These are phyloP conservation scores for Brachirus orientalis DNA, from an alignment of 2,113 vertebrate genomes.

Conservation along the genomic window DNA sequence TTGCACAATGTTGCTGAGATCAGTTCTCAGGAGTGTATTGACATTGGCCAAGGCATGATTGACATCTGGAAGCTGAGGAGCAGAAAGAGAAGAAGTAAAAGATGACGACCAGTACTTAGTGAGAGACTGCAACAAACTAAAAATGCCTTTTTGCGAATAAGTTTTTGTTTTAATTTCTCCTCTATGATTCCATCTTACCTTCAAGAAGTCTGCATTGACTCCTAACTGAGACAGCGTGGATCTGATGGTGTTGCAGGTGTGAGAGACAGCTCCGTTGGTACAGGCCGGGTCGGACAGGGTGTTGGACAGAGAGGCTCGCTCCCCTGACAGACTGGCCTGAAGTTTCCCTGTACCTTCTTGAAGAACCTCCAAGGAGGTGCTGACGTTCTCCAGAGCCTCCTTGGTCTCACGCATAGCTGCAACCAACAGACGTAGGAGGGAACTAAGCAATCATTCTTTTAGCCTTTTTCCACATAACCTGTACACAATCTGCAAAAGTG, in stretches of 20 bases:
- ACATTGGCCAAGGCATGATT: conserved; percentile 81
- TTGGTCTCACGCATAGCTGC: conserved; percentile 90
- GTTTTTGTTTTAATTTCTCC: neutral
- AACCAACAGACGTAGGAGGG: neutral
- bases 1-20: conserved; percentile 88
- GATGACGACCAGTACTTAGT: neutral
- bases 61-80: conserved; percentile 85
- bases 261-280: conserved; percentile 66
- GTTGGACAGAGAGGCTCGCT: conserved; percentile 80
- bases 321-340: conserved; percentile 76
- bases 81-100: neutral
- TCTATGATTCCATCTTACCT: conserved; percentile 71
- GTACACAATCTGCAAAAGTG: neutral
- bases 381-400: conserved; percentile 86
- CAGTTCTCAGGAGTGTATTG: conserved; percentile 84
- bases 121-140: neutral
- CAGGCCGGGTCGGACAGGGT: conserved; percentile 87
- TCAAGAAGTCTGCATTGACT: conserved; percentile 78
- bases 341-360: conserved; percentile 83
- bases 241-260: conserved; percentile 84
- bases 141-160: neutral
- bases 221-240: conserved; percentile 82
- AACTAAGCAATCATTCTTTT: neutral
- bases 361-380: conserved; percentile 82
- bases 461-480: neutral